Percentiles rank a stretch among this genome's conserved stretches.
Conservation (phyloP, 2,113 vertebrate species). For the Callithrix jacchus region DNA sequence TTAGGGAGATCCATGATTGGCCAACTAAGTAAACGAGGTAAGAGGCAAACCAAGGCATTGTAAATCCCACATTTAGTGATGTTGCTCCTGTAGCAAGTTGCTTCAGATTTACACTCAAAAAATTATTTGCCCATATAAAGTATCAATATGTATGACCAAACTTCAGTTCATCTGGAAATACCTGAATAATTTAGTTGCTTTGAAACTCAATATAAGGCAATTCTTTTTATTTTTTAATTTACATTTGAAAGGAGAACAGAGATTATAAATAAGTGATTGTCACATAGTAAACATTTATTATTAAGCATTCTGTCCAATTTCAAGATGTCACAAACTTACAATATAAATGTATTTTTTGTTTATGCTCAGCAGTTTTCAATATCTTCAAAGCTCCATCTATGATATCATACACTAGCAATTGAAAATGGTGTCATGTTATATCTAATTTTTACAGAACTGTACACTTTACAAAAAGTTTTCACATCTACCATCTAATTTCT, state of each 20-base stretch:
- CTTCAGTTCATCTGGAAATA: not conserved
- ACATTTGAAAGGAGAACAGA: not conserved
- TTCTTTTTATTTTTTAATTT: not conserved
- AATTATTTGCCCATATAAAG: not conserved
- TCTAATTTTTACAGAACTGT: slow-evolving; percentile 34
- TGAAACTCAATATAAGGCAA: not conserved
- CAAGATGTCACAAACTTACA: not conserved
- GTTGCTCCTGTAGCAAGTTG: not conserved
- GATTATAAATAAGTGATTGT: not conserved
- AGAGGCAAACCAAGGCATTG: not conserved
- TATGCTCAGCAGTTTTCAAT: slow-evolving; percentile 32
- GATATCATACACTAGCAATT: not conserved
- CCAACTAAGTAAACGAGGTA: not conserved
- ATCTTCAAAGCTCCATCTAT: slow-evolving; percentile 31
- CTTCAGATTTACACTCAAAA: not conserved
- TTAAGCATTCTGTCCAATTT: slow-evolving; percentile 16
- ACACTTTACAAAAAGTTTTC: slow-evolving; percentile 6
- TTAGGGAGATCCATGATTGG: not conserved
- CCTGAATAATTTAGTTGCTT: not conserved
- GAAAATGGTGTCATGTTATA: not conserved
- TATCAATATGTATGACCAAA: not conserved
- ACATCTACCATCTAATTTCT: not conserved
- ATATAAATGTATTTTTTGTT: slow-evolving; percentile 20
- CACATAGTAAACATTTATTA: not conserved
- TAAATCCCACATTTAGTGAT: not conserved